phyloP scores from a whole-genome alignment of 2,113 vertebrate genomes.

The Pontoporia blainvillei region DNA sequence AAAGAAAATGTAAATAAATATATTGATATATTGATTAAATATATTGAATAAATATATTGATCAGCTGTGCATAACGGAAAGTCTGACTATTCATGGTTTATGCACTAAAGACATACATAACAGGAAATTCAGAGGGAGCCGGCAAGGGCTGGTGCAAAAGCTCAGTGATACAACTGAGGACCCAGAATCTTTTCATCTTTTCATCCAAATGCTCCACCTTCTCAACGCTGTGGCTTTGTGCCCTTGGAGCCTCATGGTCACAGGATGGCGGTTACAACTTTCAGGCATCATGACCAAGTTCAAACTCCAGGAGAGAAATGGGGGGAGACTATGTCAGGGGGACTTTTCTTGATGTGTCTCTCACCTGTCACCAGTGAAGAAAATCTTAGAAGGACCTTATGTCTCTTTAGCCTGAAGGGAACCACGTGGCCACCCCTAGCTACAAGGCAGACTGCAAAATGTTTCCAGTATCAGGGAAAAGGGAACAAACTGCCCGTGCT shows the following conservation, averaged over 20 bases:
- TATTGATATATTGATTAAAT: too few species aligned
- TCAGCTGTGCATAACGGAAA: neutral
- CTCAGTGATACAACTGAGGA: neutral
- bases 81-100: neutral
- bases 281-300: neutral
- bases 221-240: neutral
- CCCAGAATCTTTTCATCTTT: neutral
- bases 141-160: neutral
- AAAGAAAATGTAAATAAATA: neutral
- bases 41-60: too few species aligned
- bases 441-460: neutral
- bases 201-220: neutral
- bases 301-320: neutral
- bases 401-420: neutral
- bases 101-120: neutral
- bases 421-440: neutral
- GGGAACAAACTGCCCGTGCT: neutral
- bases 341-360: neutral
- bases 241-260: neutral
- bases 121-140: neutral
- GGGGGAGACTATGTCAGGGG: neutral
- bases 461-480: neutral
- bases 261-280: neutral
- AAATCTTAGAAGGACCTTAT: neutral
- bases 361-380: neutral